phyloP scores from a whole-genome alignment of 64 coral and sea anemone species.

The Pachyseris speciosa region DNA sequence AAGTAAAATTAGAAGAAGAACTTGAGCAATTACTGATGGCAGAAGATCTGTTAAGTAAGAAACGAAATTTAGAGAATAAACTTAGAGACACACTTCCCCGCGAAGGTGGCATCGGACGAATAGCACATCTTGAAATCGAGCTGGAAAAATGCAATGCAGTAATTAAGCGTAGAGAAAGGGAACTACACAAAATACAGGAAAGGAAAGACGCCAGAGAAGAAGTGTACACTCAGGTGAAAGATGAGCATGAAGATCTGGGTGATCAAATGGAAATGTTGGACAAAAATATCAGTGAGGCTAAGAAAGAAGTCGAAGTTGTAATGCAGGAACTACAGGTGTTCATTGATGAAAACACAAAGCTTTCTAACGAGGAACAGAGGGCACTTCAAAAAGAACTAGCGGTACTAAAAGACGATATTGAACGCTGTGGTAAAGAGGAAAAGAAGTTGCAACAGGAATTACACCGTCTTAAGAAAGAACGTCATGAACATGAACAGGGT shows the following conservation, averaged over 20 bases:
- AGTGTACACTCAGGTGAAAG: neutral
- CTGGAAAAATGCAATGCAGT: slow-evolving; percentile 12
- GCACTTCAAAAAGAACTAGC: slow-evolving; percentile 30
- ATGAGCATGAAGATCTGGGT: neutral
- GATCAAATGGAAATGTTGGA: neutral
- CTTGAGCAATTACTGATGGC: slow-evolving; percentile 3
- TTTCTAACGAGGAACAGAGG: neutral
- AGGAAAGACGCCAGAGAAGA: neutral
- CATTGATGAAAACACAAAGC: neutral
- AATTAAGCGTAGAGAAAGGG: slow-evolving; percentile 7
- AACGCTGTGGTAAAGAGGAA: neutral
- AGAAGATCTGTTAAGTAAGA: slow-evolving; percentile 30
- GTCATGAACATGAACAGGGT: neutral
- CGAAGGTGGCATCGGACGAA: neutral
- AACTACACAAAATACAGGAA: neutral
- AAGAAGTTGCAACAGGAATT: slow-evolving; percentile 41
- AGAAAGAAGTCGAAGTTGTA: neutral
- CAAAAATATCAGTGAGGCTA: neutral
- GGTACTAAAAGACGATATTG: slow-evolving; percentile 30
- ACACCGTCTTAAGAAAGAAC: neutral
- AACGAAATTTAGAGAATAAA: neutral
- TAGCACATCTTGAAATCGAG: neutral
- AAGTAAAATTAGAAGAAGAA: slow-evolving; percentile 23
- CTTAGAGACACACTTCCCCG: neutral
- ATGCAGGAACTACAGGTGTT: slow-evolving; percentile 4